Percentiles rank a stretch among this genome's conserved stretches.
Conservation (phyloP, 2,113 vertebrate species). For the Hylia prasina region DNA sequence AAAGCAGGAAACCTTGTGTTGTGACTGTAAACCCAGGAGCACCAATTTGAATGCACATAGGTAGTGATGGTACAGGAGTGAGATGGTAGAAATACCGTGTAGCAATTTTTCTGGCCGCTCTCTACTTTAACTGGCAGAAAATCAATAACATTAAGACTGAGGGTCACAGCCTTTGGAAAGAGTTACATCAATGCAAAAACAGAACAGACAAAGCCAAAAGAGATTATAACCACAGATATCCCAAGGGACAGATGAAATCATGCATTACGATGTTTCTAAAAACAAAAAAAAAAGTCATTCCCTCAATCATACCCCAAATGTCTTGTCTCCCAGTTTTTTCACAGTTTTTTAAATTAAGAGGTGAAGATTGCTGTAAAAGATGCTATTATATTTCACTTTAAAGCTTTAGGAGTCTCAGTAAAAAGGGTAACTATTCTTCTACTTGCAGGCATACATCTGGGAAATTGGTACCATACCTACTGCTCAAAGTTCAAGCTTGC, state of each 20-base stretch:
- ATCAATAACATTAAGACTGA: neutral
- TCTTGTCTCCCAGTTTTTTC: neutral
- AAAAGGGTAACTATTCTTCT: neutral
- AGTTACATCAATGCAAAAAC: constrained; percentile 15
- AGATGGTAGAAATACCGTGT: fast-evolving
- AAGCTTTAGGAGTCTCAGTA: neutral
- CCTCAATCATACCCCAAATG: neutral
- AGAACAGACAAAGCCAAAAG: neutral
- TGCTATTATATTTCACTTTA: neutral
- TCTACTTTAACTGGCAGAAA: neutral
- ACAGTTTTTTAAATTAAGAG: neutral
- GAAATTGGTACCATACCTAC: neutral
- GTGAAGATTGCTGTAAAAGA: neutral
- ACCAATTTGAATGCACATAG: fast-evolving
- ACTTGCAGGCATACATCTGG: neutral
- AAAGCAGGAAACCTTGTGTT: neutral
- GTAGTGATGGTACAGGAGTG: neutral
- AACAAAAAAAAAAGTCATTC: neutral
- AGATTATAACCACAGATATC: neutral
- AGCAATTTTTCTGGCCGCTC: neutral
- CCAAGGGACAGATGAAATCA: constrained; percentile 26
- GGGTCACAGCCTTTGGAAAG: constrained; percentile 15
- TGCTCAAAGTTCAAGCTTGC: neutral
- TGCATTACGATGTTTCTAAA: neutral
- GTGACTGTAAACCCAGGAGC: neutral